Percentiles rank a stretch among this genome's conserved stretches.
Evolutionary conservation across 1,140 invertebrate genomes (phyloP).

Genomic region (Colletes gigas): DNA sequence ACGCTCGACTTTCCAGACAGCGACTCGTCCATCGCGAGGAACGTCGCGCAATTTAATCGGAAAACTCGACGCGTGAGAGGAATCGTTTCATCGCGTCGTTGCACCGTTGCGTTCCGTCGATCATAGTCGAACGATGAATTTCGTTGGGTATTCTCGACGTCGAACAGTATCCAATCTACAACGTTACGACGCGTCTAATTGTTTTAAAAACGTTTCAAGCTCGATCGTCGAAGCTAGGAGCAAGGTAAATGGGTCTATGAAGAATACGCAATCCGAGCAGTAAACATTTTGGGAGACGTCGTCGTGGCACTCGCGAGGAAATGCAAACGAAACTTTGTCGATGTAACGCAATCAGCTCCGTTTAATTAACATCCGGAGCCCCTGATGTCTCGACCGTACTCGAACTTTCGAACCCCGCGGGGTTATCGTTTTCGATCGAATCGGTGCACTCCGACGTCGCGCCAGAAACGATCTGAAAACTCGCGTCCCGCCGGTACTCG

Average conservation of each 20-base stretch:
- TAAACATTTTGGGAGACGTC: conserved; percentile 2
- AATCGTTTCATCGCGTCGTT: not conserved
- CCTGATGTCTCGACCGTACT: conserved; percentile 11
- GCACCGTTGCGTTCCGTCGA: conserved; percentile 1
- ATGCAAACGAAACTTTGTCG: not conserved
- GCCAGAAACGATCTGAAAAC: conserved; percentile 38
- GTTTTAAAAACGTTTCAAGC: not conserved
- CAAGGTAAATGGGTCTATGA: not conserved
- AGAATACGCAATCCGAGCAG: not conserved
- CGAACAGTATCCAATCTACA: too few relatives aligned
- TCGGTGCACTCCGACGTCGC: conserved; percentile 22
- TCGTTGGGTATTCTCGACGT: not conserved
- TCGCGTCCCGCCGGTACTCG: not conserved
- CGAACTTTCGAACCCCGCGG: conserved; percentile 10
- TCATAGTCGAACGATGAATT: conserved; percentile 32
- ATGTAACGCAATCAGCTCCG: conserved; percentile 11
- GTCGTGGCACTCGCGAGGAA: not conserved
- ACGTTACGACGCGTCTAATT: too few relatives aligned
- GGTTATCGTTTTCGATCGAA: conserved; percentile 36
- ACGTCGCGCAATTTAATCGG: conserved; percentile 29
- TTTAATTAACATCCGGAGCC: conserved; percentile 9
- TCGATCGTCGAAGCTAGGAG: not conserved
- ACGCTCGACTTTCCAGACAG: not conserved
- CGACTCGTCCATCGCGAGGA: not conserved
- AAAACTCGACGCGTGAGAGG: conserved; percentile 14